Evolutionary conservation across 2,113 vertebrate species (phyloP).

Genomic region (Rhynchomys soricoides): DNA sequence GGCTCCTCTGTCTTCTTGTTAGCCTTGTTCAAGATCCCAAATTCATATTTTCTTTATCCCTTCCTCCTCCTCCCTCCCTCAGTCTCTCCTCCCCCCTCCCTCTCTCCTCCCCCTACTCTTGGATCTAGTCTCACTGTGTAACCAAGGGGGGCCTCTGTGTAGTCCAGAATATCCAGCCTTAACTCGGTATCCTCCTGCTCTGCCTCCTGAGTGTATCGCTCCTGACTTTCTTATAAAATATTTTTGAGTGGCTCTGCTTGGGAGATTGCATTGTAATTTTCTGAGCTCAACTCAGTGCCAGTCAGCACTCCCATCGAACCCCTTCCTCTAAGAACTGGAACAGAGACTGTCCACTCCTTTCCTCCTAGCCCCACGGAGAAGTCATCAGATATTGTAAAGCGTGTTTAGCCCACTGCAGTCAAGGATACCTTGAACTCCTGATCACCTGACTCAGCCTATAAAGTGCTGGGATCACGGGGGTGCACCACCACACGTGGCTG

Average conservation of each 20-base stretch:
- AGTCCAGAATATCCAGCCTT: background rate
- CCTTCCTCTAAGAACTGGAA: background rate
- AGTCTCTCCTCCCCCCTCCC: background rate
- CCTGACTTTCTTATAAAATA: background rate
- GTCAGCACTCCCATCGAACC: too few species aligned
- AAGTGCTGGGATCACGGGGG: background rate
- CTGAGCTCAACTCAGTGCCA: background rate
- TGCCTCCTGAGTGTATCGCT: background rate
- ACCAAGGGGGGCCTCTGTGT: background rate
- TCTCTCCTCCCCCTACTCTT: background rate
- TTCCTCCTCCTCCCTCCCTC: background rate
- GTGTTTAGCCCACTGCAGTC: too few species aligned
- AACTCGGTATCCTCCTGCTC: background rate
- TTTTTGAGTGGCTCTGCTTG: background rate
- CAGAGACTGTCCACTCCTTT: background rate
- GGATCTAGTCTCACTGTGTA: background rate
- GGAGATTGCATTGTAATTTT: background rate
- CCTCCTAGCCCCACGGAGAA: background rate
- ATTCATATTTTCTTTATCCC: background rate
- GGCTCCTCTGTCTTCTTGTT: background rate
- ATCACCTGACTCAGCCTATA: background rate
- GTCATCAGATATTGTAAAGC: background rate
- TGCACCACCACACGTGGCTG: background rate
- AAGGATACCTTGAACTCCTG: background rate
- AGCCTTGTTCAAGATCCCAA: background rate